Evolutionary conservation across 1,140 invertebrate species (phyloP).

Genomic region (Lucilia sericata): DNA sequence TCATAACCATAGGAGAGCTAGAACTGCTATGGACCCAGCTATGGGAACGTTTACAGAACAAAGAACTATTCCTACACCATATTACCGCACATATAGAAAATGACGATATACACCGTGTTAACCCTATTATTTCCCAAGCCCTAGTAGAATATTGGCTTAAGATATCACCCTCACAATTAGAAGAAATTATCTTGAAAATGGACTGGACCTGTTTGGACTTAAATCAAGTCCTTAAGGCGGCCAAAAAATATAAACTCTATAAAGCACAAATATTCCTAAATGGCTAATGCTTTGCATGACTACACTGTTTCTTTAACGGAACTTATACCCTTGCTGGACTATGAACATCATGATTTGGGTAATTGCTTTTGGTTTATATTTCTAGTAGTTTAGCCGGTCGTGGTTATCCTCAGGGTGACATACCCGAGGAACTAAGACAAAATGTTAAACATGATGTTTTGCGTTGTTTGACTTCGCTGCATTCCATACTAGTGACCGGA

Average conservation of each 20-base stretch:
- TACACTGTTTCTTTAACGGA: conserved; percentile 88
- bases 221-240: conserved; percentile 87
- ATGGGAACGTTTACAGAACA: conserved; percentile 66
- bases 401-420: conserved; percentile 88
- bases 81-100: conserved; percentile 70
- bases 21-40: conserved; percentile 69
- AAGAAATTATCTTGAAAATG: conserved; percentile 84
- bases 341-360: conserved; percentile 74
- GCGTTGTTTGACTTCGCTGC: conserved; percentile 74
- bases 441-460: conserved; percentile 83
- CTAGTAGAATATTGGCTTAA: conserved; percentile 74
- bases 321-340: conserved; percentile 71
- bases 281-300: conserved; percentile 85
- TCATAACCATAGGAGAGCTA: conserved; percentile 62
- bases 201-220: conserved; percentile 89
- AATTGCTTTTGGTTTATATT: conserved; percentile 93
- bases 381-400: conserved; percentile 94
- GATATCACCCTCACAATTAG: conserved; percentile 73
- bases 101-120: conserved; percentile 68
- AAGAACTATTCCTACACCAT: conserved; percentile 66
- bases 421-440: conserved; percentile 77
- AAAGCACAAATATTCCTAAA: conserved; percentile 91
- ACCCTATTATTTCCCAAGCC: conserved; percentile 77
- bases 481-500: conserved; percentile 76
- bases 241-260: conserved; percentile 82